phyloP scores from a whole-genome alignment of 1,140 invertebrate species.

The Drosophila ambigua region DNA sequence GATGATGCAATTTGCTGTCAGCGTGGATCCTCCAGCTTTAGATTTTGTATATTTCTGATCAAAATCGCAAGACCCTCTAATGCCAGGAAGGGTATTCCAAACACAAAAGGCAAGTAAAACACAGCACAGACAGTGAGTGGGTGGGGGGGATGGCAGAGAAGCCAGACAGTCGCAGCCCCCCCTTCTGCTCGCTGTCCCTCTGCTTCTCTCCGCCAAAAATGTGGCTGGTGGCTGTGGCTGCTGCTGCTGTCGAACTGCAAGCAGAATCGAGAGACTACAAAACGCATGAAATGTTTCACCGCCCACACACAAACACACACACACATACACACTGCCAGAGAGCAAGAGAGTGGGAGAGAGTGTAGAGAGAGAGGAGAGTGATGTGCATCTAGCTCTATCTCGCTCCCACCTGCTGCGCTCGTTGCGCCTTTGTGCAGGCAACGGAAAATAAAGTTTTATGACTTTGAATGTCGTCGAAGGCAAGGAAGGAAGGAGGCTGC shows the following conservation, averaged over 20 bases:
- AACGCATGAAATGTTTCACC: slow-evolving; percentile 60
- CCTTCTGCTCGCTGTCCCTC: neutral
- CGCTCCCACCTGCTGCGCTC: slow-evolving; percentile 9
- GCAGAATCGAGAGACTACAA: slow-evolving; percentile 61
- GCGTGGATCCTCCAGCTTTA: too few species aligned
- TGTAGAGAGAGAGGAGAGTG: slow-evolving; percentile 2
- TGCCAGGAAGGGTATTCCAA: neutral
- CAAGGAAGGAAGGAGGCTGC: neutral
- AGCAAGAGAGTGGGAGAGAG: neutral
- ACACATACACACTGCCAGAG: slow-evolving; percentile 10
- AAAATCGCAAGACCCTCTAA: too few species aligned
- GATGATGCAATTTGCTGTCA: too few species aligned
- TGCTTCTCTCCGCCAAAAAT: slow-evolving; percentile 42
- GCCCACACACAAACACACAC: slow-evolving; percentile 32
- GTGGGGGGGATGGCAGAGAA: neutral
- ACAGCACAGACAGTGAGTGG: slow-evolving; percentile 35
- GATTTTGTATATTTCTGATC: too few species aligned
- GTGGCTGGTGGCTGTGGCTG: slow-evolving; percentile 42
- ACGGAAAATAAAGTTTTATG: slow-evolving; percentile 80
- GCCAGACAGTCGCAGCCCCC: slow-evolving; percentile 36
- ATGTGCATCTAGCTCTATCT: slow-evolving; percentile 20
- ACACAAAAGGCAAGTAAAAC: slow-evolving; percentile 49
- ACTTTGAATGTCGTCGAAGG: slow-evolving; percentile 72
- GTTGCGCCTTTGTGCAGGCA: slow-evolving; percentile 78
- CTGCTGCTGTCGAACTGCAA: slow-evolving; percentile 54